Conservation (phyloP, 2,888 invertebrate genomes). For the Andrena praecox region DNA sequence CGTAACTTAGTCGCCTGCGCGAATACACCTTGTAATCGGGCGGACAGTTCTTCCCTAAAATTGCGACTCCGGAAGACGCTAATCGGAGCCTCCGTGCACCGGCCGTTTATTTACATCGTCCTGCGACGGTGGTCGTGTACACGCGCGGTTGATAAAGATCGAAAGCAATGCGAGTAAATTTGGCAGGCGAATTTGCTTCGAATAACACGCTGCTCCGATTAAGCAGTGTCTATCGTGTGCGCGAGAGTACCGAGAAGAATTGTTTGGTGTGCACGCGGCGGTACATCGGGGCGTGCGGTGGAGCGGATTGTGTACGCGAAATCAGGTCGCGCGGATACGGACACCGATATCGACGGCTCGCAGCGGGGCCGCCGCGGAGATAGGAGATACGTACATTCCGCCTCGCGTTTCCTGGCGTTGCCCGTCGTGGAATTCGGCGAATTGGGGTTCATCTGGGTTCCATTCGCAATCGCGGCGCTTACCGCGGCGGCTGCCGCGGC, state of each 20-base stretch:
- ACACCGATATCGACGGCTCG: neutral
- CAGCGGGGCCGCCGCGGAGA: neutral
- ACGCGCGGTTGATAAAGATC: too few relatives aligned
- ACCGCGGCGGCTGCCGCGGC: slow-evolving; percentile 87
- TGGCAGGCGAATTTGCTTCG: too few relatives aligned
- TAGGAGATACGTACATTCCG: slow-evolving; percentile 74
- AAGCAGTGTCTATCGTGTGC: neutral
- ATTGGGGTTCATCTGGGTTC: slow-evolving; percentile 83
- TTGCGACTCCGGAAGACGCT: too few relatives aligned
- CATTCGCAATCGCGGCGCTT: slow-evolving; percentile 86
- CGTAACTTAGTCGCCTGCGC: neutral
- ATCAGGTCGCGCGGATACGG: slow-evolving; percentile 22
- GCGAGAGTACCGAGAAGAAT: neutral
- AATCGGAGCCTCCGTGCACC: too few relatives aligned
- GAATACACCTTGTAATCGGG: neutral
- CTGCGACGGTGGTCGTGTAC: too few relatives aligned
- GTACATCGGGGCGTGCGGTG: neutral
- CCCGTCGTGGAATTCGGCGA: slow-evolving; percentile 57
- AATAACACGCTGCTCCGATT: neutral
- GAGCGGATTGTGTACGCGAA: slow-evolving; percentile 14
- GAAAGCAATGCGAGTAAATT: too few relatives aligned
- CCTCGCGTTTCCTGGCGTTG: slow-evolving; percentile 80
- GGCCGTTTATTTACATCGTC: too few relatives aligned
- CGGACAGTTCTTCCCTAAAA: neutral
- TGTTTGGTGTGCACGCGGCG: neutral